A percentile compares a stretch with the other conserved stretches of the same genome.
Evolutionary conservation across 2,797 vertebrate species (phyloP).

Genomic region (Orestias chungarensis): DNA sequence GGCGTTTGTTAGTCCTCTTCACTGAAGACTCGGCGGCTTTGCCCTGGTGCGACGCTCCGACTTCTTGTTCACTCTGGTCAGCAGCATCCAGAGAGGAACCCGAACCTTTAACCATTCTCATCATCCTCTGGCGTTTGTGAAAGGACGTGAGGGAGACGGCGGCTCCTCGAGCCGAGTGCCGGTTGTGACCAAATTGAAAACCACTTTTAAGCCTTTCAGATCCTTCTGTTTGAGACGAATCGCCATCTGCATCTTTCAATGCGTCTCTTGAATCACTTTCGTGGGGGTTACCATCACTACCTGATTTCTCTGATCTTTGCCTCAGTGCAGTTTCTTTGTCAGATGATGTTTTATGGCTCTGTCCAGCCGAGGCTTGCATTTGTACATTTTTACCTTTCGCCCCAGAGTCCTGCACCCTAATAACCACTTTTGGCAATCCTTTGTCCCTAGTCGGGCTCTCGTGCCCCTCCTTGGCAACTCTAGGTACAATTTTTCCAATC

Average conservation of each 20-base stretch:
- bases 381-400: slow-evolving; percentile 38
- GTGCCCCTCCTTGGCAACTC: slow-evolving; percentile 47
- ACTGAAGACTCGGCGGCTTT: slow-evolving; percentile 30
- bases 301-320: slow-evolving; percentile 56
- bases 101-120: slow-evolving; percentile 40
- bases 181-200: slow-evolving; percentile 35
- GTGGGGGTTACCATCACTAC: slow-evolving; percentile 48
- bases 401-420: slow-evolving; percentile 60
- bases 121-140: slow-evolving; percentile 61
- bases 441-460: slow-evolving; percentile 32
- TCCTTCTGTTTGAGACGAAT: slow-evolving; percentile 30
- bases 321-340: slow-evolving; percentile 28
- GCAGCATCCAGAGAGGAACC: slow-evolving; percentile 61
- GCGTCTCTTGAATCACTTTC: slow-evolving; percentile 49
- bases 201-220: slow-evolving; percentile 35
- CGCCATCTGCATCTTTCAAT: slow-evolving; percentile 16
- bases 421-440: slow-evolving; percentile 54
- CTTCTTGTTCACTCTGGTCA: slow-evolving; percentile 60
- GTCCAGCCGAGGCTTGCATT: slow-evolving; percentile 34
- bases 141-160: slow-evolving; percentile 40
- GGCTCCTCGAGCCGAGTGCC: slow-evolving; percentile 37
- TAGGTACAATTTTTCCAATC: slow-evolving; percentile 68
- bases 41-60: slow-evolving; percentile 46
- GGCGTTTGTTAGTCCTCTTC: slow-evolving; percentile 35
- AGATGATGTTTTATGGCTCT: slow-evolving; percentile 24